Evolutionary conservation across 1,140 invertebrate species (phyloP), one percentile per base, ranked within the genome.

Genomic region (Drosophila littoralis): DNA sequence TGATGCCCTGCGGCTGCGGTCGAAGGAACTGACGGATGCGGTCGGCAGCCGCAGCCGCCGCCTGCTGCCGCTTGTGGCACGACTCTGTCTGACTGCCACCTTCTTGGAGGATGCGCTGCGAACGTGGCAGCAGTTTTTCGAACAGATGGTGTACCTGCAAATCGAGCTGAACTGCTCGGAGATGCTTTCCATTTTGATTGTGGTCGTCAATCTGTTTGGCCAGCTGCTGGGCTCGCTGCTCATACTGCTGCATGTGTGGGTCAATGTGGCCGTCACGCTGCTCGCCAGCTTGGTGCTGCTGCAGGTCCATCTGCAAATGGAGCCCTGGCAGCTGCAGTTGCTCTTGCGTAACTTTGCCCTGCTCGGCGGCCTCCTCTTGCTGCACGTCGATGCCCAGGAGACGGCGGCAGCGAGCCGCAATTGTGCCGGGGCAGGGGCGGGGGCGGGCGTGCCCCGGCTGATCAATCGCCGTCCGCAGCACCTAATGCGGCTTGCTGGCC

Each of bases 21-120:
- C 45, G 9, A 48, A 67, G 32, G 65, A 77, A n/a, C 15, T 65
- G 7, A 45, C 17, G 1, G 68, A 59, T n/a, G 43, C 40, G 64
- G 35, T 80, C 36, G 42, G 36, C 32, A 46, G 61, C 1, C 76
- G 51, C 7, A 38, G 67, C 36, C 73, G 59, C 1, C 58, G 15
- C 2, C 5, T 64, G 9, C 17, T 72, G 48, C 75, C 71, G 13
- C 32, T 38, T 17, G 69, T 75, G 57, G 75, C 78, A 8, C 45
- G 71, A 1, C 36, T 78, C 38, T 75, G 72, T 6, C 68, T 72
- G 22, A 75, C 66, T 38, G 77, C 77, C 43, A 81, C 72, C 10
- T 76, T 67, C 61, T 57, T 81, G 7, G 77, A 75, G 35, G 77
- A 76, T 38, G 66, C 35, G 0, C 28, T 75, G 17, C 61, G 78